Evolutionary conservation across 2,888 invertebrate species (phyloP).

Genomic region (Epinotia nisella): DNA sequence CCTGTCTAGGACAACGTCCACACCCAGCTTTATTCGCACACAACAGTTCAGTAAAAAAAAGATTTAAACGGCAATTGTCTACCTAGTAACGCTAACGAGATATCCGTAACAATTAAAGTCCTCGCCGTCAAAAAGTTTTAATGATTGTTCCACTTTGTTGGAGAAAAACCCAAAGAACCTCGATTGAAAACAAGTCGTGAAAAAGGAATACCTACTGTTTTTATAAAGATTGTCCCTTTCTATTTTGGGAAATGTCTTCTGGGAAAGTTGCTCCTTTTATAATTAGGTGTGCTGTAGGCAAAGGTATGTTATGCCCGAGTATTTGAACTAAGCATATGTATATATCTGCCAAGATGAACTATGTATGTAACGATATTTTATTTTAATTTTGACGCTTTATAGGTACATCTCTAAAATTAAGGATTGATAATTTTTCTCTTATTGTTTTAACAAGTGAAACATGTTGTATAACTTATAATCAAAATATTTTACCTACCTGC

Average conservation of each 20-base stretch:
- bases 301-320: neutral
- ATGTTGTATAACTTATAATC: no score
- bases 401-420: no score
- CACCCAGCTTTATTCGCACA: neutral
- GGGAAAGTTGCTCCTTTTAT: conserved; percentile 28
- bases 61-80: conserved; percentile 53
- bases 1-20: neutral
- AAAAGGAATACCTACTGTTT: conserved; percentile 53
- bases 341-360: no score
- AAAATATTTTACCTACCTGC: no score
- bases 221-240: conserved; percentile 41
- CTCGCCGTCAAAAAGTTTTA: conserved; percentile 77
- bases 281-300: conserved; percentile 20
- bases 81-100: conserved; percentile 64
- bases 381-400: no score
- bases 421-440: no score
- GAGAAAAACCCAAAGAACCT: conserved; percentile 54
- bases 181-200: conserved; percentile 64
- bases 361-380: no score
- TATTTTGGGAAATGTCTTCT: conserved; percentile 25
- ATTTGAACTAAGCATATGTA: neutral
- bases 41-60: conserved; percentile 6
- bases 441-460: no score
- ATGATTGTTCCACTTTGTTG: conserved; percentile 70
- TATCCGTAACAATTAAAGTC: conserved; percentile 73